Percentiles rank a stretch among this genome's conserved stretches.
phyloP scores from a whole-genome alignment of 2,888 invertebrate species.

The Philhelius pedissequus region DNA sequence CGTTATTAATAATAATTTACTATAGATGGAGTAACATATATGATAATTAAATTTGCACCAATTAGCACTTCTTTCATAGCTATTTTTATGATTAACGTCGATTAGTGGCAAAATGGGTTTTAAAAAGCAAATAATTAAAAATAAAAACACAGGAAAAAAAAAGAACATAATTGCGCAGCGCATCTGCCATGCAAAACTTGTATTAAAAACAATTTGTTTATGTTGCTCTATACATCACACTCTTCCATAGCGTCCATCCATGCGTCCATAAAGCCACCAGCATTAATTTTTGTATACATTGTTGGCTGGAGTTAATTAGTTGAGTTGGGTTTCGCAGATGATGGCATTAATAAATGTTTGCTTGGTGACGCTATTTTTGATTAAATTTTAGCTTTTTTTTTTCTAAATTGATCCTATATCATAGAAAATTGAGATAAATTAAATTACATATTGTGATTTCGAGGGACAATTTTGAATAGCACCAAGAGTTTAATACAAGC shows the following conservation, averaged over 20 bases:
- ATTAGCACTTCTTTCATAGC: slow-evolving; percentile 28
- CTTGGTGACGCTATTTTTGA: slow-evolving; percentile 1
- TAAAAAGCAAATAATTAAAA: slow-evolving; percentile 5
- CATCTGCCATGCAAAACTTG: slow-evolving; percentile 1
- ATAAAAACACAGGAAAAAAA: too few relatives aligned
- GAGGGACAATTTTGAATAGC: neutral
- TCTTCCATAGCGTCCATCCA: too few relatives aligned
- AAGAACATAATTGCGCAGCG: neutral
- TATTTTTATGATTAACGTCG: slow-evolving; percentile 33
- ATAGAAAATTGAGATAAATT: neutral
- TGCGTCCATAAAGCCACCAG: neutral
- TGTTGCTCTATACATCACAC: neutral
- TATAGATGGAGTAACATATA: slow-evolving; percentile 8
- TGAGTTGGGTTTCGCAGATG: slow-evolving; percentile 6
- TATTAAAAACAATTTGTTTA: neutral
- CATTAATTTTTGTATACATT: neutral
- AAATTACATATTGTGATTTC: neutral
- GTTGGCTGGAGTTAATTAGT: slow-evolving; percentile 10
- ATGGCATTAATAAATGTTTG: slow-evolving; percentile 9
- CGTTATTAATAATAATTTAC: neutral
- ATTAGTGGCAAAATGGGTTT: neutral
- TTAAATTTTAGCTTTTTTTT: neutral
- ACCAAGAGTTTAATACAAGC: neutral
- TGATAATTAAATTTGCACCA: slow-evolving; percentile 40
- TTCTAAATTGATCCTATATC: neutral